Base-by-base conservation (phyloP, 1,140 invertebrate genomes). In the Marisa cornuarietis region DNA sequence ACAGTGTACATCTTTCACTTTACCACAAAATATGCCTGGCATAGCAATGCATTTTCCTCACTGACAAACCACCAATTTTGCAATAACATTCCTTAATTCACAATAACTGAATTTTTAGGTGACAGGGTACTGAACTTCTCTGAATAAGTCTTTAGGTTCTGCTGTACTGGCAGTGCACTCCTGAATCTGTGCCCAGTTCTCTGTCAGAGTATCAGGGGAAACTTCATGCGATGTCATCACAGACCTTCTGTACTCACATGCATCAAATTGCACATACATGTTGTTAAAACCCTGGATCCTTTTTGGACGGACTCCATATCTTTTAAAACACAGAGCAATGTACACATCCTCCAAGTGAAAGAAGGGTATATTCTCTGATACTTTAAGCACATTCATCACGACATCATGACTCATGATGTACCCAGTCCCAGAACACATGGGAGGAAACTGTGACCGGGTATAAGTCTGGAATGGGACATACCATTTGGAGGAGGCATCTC, bases 301-400 rank as follows among this genome's bases (percentile, higher is more conserved):
- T 0, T 81, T n/a, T 0, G 85, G 83, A n/a, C 71, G 69, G 4
- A 87, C 65, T 51, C 81, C 80, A 31, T 79, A 61, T 22, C 76
- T 73, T 71, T 84, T 72, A 13, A 82, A 22, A 79, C 85, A 87
- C n/a, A 87, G 51, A 10, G 89, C 89, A 52, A 90, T 80, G 80
- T 90, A 91, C 2, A 90, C 89, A 82, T 91, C 90, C 78, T 91
- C 90, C 24, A 91, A 81, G 82, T 87, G 87, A 76, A 91, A 88
- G 49, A 87, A 88, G 14, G 85, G 87, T 24, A 86, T 84, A 31
- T 85, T 79, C 75, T 81, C 49, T 6, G 87, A 88, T 14, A 81
- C 81, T 49, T 79, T 77, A 42, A 89, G 87, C 24, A 92, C 80
- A 61, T 83, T 81, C 18, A 72, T 81, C 72, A 89, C 86, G 42